Evolutionary conservation across 2,888 invertebrate species (phyloP).

Genomic region (Pseudococcus longispinus): DNA sequence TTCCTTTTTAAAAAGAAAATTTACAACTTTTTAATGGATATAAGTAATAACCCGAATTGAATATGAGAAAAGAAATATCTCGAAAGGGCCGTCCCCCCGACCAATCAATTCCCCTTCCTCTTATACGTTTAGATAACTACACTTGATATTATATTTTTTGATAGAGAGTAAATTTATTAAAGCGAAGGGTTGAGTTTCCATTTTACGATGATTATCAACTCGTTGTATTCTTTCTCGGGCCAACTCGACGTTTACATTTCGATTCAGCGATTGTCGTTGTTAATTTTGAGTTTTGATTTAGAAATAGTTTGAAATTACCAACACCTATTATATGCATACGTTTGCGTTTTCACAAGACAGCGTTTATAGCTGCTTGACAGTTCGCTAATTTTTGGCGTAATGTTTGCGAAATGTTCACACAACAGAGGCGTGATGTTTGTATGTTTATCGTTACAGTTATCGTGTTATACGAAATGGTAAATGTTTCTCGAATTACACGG

Average conservation of each 20-base stretch:
- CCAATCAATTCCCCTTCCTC: background rate
- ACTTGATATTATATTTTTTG: background rate
- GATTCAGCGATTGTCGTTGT: background rate
- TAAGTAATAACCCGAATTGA: slow-evolving; percentile 37
- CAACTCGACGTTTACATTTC: background rate
- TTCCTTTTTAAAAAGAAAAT: slow-evolving; percentile 14
- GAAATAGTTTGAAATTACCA: background rate
- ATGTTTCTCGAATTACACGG: slow-evolving; percentile 6
- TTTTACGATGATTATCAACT: background rate
- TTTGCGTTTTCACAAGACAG: background rate
- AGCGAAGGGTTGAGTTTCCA: background rate
- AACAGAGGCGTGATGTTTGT: background rate
- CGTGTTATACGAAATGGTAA: slow-evolving; percentile 6
- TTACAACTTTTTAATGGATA: slow-evolving; percentile 41
- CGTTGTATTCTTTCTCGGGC: background rate
- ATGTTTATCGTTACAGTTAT: background rate
- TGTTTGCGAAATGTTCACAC: slow-evolving; percentile 12
- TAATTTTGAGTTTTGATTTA: background rate
- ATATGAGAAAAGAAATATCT: background rate
- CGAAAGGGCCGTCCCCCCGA: background rate
- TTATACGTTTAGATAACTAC: background rate
- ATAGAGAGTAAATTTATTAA: background rate
- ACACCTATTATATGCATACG: background rate
- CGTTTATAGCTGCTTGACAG: background rate
- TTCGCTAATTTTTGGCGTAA: slow-evolving; percentile 13